Conservation (phyloP, 2,888 invertebrate genomes). For the Tachina lurida region DNA sequence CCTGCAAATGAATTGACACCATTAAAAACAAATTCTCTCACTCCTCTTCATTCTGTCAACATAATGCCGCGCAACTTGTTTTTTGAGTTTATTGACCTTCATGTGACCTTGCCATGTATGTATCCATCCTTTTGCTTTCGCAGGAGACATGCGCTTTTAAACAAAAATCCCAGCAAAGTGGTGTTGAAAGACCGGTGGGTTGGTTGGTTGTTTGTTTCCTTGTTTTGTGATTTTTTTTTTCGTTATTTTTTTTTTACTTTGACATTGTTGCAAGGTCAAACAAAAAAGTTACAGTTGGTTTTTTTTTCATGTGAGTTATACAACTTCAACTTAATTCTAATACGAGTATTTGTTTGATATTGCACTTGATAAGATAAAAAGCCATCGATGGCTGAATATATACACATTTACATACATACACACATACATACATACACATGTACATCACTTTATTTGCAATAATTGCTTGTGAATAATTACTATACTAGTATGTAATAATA, state of each 20-base stretch:
- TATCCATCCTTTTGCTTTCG: constrained; percentile 54
- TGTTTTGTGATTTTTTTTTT: not conserved
- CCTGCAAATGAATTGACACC: not conserved
- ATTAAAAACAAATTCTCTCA: not conserved
- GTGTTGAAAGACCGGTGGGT: constrained; percentile 34
- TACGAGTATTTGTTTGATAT: not conserved
- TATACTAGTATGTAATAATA: no score
- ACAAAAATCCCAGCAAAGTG: constrained; percentile 3
- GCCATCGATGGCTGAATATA: not conserved
- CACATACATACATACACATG: no score
- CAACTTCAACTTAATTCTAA: not conserved
- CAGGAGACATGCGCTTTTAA: constrained; percentile 60
- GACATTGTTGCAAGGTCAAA: constrained; percentile 48
- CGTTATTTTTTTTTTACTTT: constrained; percentile 1
- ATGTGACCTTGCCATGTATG: constrained; percentile 44
- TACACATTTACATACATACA: no score
- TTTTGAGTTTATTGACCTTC: constrained; percentile 61
- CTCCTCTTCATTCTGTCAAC: no score
- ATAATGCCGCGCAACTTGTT: not conserved
- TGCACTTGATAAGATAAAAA: constrained; percentile 31
- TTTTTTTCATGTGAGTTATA: not conserved
- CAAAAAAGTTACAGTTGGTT: not conserved
- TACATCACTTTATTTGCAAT: not conserved
- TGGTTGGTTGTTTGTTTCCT: constrained; percentile 50
- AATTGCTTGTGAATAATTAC: not conserved